Evolutionary conservation across 2,113 vertebrate species (phyloP), one percentile per base, ranked within the genome.

Genomic region (Dicentrarchus labrax): DNA sequence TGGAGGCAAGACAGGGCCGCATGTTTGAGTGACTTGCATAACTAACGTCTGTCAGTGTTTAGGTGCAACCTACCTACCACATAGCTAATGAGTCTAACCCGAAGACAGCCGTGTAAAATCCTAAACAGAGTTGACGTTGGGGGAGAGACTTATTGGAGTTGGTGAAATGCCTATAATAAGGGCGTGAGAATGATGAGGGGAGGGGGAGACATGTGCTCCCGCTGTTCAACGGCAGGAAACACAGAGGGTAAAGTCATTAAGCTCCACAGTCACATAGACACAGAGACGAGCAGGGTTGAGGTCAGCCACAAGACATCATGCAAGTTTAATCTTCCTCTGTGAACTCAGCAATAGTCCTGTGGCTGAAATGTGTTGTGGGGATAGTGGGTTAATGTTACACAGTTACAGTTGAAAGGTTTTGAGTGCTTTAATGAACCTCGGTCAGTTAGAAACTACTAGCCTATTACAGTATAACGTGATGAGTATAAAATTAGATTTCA

Each of bases 161-260:
- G 82, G 82, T 86, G 86, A 85, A 87, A 88, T 73, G 80, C 70
- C 15, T 61, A 84, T 82, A 89, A 89, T 78, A 66, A 79, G 80
- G 83, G 71, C 57, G 83, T 91, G 78, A 90, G 90, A 91, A 83
- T 81, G 87, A 93, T 84, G 88, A 75, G 71, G 38, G 64, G 75
- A 77, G 71, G 68, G 43, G 65, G 76, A 76, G 71, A 72, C 65
- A 9, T 84, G 61, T 21, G 16, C 41, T 70, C 72, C 72, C 5
- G 47, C 76, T 80, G 77, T 78, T 78, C 60, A 57, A 65, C 77
- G 30, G 72, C 51, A 83, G 79, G 86, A 90, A 92, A 79, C 66
- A 66, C 93, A 91, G 80, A 84, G 73, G 91, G 91, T 64, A 89
- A 92, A 92, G 86, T 86, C 90, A 81, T 94, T 93, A 92, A 30